Evolutionary conservation across 92 coral and sea anemone species (phyloP).

Genomic region (Epizoanthus rinbou): DNA sequence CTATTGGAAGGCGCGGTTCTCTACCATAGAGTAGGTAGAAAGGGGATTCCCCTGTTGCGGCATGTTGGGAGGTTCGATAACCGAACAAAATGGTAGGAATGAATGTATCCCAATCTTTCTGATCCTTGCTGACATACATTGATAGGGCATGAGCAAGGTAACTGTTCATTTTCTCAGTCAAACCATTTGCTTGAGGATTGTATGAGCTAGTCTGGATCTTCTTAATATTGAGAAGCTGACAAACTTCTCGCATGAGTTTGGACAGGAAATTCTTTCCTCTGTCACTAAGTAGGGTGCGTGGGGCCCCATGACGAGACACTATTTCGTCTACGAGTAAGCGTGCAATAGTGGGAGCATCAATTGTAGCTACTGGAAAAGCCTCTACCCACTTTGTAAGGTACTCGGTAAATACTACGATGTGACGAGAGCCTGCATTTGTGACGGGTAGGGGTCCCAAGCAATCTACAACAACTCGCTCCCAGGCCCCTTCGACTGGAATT

Average conservation of each 20-base stretch:
- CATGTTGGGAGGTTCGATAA: slow-evolving; percentile 24
- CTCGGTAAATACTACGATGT: slow-evolving; percentile 64
- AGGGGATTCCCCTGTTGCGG: slow-evolving; percentile 37
- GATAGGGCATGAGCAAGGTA: slow-evolving; percentile 34
- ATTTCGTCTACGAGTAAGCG: slow-evolving; percentile 23
- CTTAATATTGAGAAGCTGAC: slow-evolving; percentile 19
- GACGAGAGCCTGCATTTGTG: slow-evolving; percentile 55
- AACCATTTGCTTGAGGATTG: slow-evolving; percentile 28
- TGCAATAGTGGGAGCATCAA: slow-evolving; percentile 54
- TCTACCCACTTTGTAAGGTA: slow-evolving; percentile 57
- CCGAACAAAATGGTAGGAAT: slow-evolving; percentile 48
- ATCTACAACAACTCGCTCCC: slow-evolving; percentile 59
- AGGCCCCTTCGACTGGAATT: slow-evolving; percentile 56
- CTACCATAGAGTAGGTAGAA: slow-evolving; percentile 20
- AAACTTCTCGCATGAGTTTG: slow-evolving; percentile 19
- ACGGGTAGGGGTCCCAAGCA: slow-evolving; percentile 68
- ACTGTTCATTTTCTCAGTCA: slow-evolving; percentile 27
- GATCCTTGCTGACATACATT: slow-evolving; percentile 36
- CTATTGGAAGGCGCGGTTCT: slow-evolving; percentile 8
- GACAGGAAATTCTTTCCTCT: slow-evolving; percentile 45
- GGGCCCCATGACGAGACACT: slow-evolving; percentile 46
- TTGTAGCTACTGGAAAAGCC: slow-evolving; percentile 46
- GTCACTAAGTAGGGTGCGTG: slow-evolving; percentile 44
- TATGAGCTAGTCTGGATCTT: slow-evolving; percentile 26
- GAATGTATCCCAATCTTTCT: slow-evolving; percentile 41